A percentile compares a stretch with the other conserved stretches of the same genome.
These are phyloP conservation scores for Crocodylus rhombifer DNA, from an alignment of 2,797 vertebrate genomes.

Conservation along the genomic window DNA sequence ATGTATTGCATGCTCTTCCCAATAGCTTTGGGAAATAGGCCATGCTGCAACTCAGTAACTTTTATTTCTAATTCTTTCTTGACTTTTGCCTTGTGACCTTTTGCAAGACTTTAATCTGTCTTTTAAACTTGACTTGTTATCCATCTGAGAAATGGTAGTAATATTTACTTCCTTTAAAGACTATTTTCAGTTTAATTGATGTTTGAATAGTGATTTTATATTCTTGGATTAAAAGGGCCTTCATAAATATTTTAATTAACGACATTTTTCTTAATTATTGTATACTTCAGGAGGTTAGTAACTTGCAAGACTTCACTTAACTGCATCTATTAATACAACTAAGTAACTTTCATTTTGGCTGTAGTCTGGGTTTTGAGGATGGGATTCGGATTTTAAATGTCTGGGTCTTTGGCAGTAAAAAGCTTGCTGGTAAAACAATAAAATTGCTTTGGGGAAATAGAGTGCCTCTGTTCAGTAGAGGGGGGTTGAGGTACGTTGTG, in stretches of 20 bases:
- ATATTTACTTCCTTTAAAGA: not conserved
- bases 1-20: accelerated
- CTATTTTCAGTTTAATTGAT: not conserved
- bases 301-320: conserved; percentile 37
- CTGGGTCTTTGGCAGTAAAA: conserved; percentile 53
- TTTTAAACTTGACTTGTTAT: not conserved
- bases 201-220: not conserved
- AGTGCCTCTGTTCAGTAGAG: conserved; percentile 69
- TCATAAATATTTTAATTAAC: not conserved
- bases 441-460: conserved; percentile 73
- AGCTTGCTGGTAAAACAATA: conserved; percentile 73
- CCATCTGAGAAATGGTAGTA: not conserved
- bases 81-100: not conserved
- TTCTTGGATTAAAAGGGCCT: not conserved
- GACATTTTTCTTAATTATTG: not conserved
- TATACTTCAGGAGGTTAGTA: not conserved
- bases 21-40: not conserved
- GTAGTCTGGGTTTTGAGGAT: conserved; percentile 21
- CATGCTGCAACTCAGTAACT: not conserved
- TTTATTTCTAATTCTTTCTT: not conserved
- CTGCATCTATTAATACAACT: conserved; percentile 47
- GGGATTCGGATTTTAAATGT: conserved; percentile 56
- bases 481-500: conserved; percentile 65
- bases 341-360: conserved; percentile 39
- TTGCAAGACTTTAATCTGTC: not conserved